Percentiles rank a stretch among this genome's conserved stretches.
Conservation (phyloP, 2,888 invertebrate species). For the Megalurothrips usitatus region DNA sequence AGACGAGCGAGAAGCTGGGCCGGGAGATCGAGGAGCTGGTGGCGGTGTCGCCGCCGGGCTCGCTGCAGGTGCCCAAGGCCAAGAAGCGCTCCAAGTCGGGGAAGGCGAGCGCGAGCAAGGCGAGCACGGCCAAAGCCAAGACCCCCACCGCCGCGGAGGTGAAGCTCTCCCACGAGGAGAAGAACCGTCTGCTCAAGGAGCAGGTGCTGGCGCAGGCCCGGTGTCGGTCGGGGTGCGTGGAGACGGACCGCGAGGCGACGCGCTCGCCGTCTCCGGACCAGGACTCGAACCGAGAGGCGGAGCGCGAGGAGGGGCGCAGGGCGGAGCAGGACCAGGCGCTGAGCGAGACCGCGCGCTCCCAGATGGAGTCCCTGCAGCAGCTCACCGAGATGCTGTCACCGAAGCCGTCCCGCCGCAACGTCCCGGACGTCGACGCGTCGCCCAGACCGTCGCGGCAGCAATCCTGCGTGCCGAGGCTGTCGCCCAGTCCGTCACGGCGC, state of each 20-base stretch:
- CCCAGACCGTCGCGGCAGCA: background rate
- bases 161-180: slow-evolving; percentile 6
- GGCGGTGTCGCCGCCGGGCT: slow-evolving; percentile 17
- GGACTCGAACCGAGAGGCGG: slow-evolving; percentile 40
- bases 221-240: background rate
- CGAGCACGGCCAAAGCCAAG: background rate
- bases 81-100: background rate
- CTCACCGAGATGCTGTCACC: slow-evolving; percentile 20
- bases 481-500: slow-evolving; percentile 2
- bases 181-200: slow-evolving; percentile 15
- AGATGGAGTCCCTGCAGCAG: slow-evolving; percentile 25
- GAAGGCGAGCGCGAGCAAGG: background rate
- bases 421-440: background rate
- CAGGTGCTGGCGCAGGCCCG: slow-evolving; percentile 2
- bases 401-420: background rate
- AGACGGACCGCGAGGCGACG: background rate
- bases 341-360: background rate
- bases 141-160: background rate
- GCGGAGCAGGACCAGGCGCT: slow-evolving; percentile 40
- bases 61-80: background rate
- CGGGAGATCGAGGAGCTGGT: slow-evolving; percentile 58
- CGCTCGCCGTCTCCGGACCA: slow-evolving; percentile 15
- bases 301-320: slow-evolving; percentile 38
- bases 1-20: slow-evolving; percentile 63
- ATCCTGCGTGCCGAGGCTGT: background rate